Conservation (phyloP, 2,797 vertebrate genomes). For the Tenualosa thibaudeaui region DNA sequence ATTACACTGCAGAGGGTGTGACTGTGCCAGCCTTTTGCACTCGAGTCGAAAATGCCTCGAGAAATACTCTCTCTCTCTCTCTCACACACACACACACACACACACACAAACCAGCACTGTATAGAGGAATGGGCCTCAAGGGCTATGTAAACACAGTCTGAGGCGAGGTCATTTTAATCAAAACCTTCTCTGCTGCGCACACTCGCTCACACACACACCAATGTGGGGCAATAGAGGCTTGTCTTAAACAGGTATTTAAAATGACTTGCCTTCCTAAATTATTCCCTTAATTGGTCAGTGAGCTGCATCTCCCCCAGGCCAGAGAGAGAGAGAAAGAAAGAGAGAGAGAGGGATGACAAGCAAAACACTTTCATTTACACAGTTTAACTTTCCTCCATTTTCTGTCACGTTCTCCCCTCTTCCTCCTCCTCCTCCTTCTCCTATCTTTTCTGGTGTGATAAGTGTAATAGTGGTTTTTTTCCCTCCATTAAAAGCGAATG, state of each 20-base stretch:
- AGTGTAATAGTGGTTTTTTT: not conserved
- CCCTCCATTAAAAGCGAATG: slow-evolving; percentile 4
- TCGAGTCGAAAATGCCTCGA: not conserved
- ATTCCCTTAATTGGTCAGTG: slow-evolving; percentile 41
- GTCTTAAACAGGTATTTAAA: slow-evolving; percentile 44
- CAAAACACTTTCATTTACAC: slow-evolving; percentile 18
- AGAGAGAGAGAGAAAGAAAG: not conserved
- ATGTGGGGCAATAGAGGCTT: not conserved
- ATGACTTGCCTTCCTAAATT: slow-evolving; percentile 35
- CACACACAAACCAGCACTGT: slow-evolving; percentile 34
- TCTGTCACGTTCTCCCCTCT: not conserved
- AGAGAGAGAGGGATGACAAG: not conserved
- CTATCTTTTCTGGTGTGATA: slow-evolving; percentile 3
- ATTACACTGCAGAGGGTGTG: not conserved
- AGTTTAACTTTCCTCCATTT: slow-evolving; percentile 16
- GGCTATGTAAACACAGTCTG: slow-evolving; percentile 59
- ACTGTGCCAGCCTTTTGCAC: not conserved
- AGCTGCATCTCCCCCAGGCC: slow-evolving; percentile 13
- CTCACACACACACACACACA: not conserved
- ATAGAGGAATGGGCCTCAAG: slow-evolving; percentile 57
- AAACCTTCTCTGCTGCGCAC: slow-evolving; percentile 50
- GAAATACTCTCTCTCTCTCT: not conserved
- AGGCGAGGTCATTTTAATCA: slow-evolving; percentile 73
- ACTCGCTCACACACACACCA: slow-evolving; percentile 14
- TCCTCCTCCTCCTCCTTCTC: not conserved